Evolutionary conservation across 2,888 invertebrate genomes (phyloP), one percentile per base, ranked within the genome.

Genomic region (Polymixis lichenea): DNA sequence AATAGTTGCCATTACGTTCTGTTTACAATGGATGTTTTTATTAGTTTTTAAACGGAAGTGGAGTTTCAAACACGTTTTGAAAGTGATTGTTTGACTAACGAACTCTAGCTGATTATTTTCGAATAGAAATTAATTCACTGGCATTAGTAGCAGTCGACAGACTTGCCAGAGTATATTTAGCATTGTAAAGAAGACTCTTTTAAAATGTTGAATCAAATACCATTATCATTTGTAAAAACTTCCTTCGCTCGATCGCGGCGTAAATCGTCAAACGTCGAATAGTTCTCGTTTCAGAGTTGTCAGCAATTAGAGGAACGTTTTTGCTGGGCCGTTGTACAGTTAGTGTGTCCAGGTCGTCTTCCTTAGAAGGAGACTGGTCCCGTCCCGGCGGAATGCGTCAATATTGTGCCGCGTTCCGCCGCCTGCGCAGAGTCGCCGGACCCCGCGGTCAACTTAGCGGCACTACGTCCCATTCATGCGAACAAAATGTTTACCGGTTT

Each of bases 341-440:
- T 95, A 95, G 91, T 84, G 89, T 87, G 91, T 92, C 92, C 94
- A 93, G 93, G 93, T 91, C 91, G 87, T 87, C 88, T 92, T 90
- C 95, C 95, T 86, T 95, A 94, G 89, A 95, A 90, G 95, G 95
- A 92, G 91, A 94, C 90, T 90, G 81, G 93, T 91, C 92, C 90
- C 83, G 92, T 82, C 86, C 88, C 87, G 89, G 74, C 77, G 93
- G 95, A 94, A 95, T 95, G 95, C 92, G 89, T 92, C 94, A 92
- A 92, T 94, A 94, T 92, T 91, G 94, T 89, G 89, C 90, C 80
- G 88, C 82, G 79, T 84, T 82, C 86, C 81, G 69, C 77, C 77
- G 77, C 60, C 56, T 68, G 64, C 58, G 46, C 61, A 28, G 78
- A 43, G 46, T 60, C 53, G 66, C 67, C n/a, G 67, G 8, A 32